A percentile compares a stretch with the other conserved stretches of the same genome.
Conservation (phyloP, 2,113 vertebrate species). For the Podarcis muralis region DNA sequence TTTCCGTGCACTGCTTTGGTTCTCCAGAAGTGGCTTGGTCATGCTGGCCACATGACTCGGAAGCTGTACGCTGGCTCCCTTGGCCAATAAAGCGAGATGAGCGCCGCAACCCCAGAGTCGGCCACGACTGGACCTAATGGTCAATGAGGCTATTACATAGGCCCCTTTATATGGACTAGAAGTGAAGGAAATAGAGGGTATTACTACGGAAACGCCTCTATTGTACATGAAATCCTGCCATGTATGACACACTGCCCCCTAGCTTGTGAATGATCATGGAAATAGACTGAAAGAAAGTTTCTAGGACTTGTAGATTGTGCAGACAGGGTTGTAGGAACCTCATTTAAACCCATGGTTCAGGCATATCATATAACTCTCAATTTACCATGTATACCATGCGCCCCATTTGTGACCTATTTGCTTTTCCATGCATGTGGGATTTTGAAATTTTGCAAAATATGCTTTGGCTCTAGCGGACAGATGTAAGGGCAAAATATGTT, state of each 20-base stretch:
- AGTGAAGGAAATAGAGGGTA: not conserved
- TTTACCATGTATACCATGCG: no score
- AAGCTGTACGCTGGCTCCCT: no score
- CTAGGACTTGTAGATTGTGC: not conserved
- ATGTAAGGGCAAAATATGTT: no score
- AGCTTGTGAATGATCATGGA: not conserved
- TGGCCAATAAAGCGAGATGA: no score
- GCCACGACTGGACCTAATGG: no score
- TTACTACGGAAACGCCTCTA: not conserved
- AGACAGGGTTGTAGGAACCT: not conserved
- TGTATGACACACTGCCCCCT: not conserved
- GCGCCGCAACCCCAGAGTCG: no score
- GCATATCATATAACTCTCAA: no score
- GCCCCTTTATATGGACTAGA: not conserved
- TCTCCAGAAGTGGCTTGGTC: no score
- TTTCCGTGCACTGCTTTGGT: no score
- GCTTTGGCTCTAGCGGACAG: not conserved
- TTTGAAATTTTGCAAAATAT: not conserved
- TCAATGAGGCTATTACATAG: not conserved
- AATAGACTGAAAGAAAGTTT: not conserved
- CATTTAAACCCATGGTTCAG: not conserved
- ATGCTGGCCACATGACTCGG: no score
- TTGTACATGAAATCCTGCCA: not conserved
- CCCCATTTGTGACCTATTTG: no score
- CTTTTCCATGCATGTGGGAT: not conserved